Evolutionary conservation across 37 sponge, comb jelly and placozoan species (phyloP).

Genomic region (Amphimedon queenslandica): DNA sequence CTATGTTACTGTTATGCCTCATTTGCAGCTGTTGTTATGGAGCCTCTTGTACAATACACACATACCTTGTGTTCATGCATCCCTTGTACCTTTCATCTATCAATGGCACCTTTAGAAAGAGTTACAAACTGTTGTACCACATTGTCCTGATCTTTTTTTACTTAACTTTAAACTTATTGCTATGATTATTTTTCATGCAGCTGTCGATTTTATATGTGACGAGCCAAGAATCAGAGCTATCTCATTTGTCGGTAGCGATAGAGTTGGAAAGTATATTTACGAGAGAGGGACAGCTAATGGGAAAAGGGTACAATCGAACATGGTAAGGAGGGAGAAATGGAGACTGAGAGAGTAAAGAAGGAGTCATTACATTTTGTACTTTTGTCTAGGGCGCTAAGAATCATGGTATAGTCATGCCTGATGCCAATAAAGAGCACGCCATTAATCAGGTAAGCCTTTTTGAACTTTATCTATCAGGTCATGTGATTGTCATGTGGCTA

Average conservation of each 20-base stretch:
- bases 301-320: conserved; percentile 98
- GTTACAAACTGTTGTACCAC: too few species aligned
- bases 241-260: conserved; percentile 94
- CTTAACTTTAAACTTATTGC: too few species aligned
- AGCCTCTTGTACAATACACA: too few species aligned
- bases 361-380: too few species aligned
- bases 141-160: too few species aligned
- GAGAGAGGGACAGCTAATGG: conserved; percentile 91
- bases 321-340: too few species aligned
- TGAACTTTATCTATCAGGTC: not conserved
- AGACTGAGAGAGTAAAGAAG: too few species aligned
- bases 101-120: too few species aligned
- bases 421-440: conserved; percentile 98
- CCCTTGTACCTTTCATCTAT: too few species aligned
- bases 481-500: conserved; percentile 10
- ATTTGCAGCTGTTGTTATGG: too few species aligned
- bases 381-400: conserved; percentile 90
- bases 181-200: conserved; percentile 1
- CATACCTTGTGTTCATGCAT: too few species aligned
- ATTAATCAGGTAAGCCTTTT: conserved; percentile 72
- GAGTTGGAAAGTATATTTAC: conserved; percentile 91
- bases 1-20: too few species aligned
- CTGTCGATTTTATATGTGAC: conserved; percentile 90
- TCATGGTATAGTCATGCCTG: conserved; percentile 97
- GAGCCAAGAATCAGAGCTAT: conserved; percentile 88